Conservation (phyloP, 2,888 invertebrate genomes). For the Teleogryllus oceanicus region DNA sequence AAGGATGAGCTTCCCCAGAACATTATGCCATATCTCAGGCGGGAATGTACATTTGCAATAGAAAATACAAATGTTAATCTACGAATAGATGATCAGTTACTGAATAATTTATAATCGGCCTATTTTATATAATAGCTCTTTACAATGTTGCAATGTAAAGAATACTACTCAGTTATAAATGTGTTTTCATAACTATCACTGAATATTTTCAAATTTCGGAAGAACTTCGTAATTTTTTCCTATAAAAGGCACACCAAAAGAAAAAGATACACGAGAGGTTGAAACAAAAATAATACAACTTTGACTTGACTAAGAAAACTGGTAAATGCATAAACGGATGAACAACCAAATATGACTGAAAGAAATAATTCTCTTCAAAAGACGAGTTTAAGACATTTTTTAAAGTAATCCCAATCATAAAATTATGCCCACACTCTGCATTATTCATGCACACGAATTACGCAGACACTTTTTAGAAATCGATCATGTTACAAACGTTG, state of each 20-base stretch:
- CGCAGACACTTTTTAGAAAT: not conserved
- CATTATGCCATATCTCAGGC: too few relatives aligned
- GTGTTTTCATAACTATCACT: not conserved
- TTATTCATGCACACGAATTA: not conserved
- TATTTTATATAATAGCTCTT: not conserved
- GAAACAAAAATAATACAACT: not conserved
- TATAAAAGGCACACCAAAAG: not conserved
- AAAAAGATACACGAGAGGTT: not conserved
- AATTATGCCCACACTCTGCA: not conserved
- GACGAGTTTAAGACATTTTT: not conserved
- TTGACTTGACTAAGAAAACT: not conserved
- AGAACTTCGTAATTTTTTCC: too few relatives aligned
- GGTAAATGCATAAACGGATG: not conserved
- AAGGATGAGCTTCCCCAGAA: too few relatives aligned
- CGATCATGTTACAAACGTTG: not conserved
- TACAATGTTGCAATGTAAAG: not conserved
- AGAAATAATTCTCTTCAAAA: not conserved
- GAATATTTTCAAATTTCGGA: too few relatives aligned
- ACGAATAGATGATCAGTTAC: not conserved
- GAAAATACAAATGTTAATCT: not conserved
- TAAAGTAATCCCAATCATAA: not conserved
- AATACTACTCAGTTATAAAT: not conserved
- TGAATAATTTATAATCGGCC: not conserved
- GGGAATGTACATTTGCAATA: not conserved
- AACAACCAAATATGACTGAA: not conserved